Percentiles rank a stretch among this genome's conserved stretches.
Evolutionary conservation across 1,140 invertebrate genomes (phyloP).

Genomic region (Diuraphis noxia): DNA sequence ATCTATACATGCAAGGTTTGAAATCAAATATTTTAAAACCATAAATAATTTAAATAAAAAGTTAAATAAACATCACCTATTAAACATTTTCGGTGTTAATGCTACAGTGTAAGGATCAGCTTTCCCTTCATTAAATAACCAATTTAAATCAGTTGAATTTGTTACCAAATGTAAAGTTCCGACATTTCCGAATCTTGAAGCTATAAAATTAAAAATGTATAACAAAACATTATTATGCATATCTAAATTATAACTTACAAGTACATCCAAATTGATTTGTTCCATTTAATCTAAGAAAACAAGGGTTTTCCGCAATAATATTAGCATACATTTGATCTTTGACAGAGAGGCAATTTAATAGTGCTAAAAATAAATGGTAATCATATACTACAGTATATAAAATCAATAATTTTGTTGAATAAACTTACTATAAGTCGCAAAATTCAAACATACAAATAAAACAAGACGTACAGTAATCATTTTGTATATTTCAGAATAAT

Average conservation of each 20-base stretch:
- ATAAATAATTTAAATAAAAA: too few species aligned
- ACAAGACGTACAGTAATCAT: background rate
- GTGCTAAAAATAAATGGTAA: background rate
- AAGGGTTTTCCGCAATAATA: conserved; percentile 72
- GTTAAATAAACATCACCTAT: conserved; percentile 56
- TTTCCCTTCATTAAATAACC: conserved; percentile 71
- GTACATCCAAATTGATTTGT: conserved; percentile 92
- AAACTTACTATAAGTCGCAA: background rate
- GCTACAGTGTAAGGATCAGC: conserved; percentile 74
- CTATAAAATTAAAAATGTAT: conserved; percentile 61
- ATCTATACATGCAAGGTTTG: too few species aligned
- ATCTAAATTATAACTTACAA: conserved; percentile 67
- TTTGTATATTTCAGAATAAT: background rate
- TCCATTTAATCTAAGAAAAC: conserved; percentile 85
- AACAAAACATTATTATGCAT: background rate
- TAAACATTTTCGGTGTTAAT: conserved; percentile 69
- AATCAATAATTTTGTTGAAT: background rate
- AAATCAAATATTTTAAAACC: too few species aligned
- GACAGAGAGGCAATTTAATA: conserved; percentile 44
- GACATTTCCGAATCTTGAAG: conserved; percentile 72
- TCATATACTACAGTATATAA: background rate
- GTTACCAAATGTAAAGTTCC: conserved; percentile 80
- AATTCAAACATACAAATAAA: conserved; percentile 21
- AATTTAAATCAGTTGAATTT: conserved; percentile 68
- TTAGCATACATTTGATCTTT: conserved; percentile 78